A percentile compares a stretch with the other conserved stretches of the same genome.
phyloP scores from a whole-genome alignment of 1,140 invertebrate genomes.

The Lepidotrigona ventralis region DNA sequence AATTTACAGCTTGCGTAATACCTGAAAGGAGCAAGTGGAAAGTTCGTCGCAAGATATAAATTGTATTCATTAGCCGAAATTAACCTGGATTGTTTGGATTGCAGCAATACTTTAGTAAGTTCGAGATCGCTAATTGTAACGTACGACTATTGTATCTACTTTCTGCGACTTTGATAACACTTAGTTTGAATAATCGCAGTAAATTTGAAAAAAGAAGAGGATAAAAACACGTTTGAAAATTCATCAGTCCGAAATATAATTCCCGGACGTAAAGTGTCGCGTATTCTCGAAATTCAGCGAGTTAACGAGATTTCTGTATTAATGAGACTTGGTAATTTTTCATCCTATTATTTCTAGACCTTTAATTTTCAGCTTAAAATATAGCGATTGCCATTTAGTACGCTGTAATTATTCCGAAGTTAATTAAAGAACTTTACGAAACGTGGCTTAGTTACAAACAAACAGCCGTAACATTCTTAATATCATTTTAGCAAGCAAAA shows the following conservation, averaged over 20 bases:
- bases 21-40: background rate
- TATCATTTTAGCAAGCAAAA: background rate
- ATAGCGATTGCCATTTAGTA: background rate
- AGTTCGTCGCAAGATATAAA: background rate
- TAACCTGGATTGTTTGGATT: background rate
- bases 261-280: background rate
- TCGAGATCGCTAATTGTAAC: background rate
- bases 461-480: background rate
- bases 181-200: no score
- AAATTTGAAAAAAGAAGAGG: no score
- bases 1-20: background rate
- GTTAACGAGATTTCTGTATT: background rate
- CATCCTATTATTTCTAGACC: background rate
- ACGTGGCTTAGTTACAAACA: background rate
- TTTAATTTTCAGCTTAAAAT: constrained; percentile 2
- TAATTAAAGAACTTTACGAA: background rate
- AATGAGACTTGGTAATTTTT: background rate
- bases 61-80: background rate
- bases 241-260: background rate
- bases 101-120: background rate
- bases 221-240: background rate
- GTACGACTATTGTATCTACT: background rate
- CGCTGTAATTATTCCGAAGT: background rate
- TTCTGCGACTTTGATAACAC: background rate
- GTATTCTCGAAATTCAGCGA: background rate